Base-by-base conservation (phyloP, 2,888 invertebrate genomes). In the Iphiclides podalirius region DNA sequence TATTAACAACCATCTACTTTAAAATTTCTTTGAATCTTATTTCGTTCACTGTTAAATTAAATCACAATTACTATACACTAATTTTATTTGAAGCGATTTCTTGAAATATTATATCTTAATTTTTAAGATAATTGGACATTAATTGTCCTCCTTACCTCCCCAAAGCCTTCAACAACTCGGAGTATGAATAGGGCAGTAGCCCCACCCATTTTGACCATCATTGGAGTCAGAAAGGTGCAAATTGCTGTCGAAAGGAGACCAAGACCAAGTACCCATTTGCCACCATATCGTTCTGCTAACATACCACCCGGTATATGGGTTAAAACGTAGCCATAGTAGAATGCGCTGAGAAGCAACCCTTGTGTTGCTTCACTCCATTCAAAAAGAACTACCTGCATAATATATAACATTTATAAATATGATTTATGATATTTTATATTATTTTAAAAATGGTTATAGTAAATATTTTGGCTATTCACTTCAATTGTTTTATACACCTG, bases 241-340 rank as follows among this genome's bases (percentile, higher is more conserved):
- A 96, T 50, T 0, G 95, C 95, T 0, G 96, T 96, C 0, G 93
- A 93, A 0, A 96, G 77, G 12, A 97, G 92, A 1, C 96, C 97
- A 38, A 94, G 67, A 0, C 95, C 95, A 3, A 96, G 86, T 0
- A 95, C 92, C 89, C 95, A 94, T 79, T 96, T 96, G 2, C 96
- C 96, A 8, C 97, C 97, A 58, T 93, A 94, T 57, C 90, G 91
- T 64, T 95, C 95, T 0, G 96, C 93, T 43, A 96, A 65, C 69
- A 94, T 90, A 20, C 96, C 96, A 16, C 96, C 96, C 0, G 96
- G 96, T 8, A 96, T 75, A 63, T 96, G 96, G 0, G 95, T 95
- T 0, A 95, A 49, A 1, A 96, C 91, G 72, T 96, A 96, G 0
- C 96, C 96, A 84, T 94, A 95, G 79, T 95, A 96, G 74, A 96